Conservation (phyloP, 2,888 invertebrate species). For the Megaustenia siamemsis region DNA sequence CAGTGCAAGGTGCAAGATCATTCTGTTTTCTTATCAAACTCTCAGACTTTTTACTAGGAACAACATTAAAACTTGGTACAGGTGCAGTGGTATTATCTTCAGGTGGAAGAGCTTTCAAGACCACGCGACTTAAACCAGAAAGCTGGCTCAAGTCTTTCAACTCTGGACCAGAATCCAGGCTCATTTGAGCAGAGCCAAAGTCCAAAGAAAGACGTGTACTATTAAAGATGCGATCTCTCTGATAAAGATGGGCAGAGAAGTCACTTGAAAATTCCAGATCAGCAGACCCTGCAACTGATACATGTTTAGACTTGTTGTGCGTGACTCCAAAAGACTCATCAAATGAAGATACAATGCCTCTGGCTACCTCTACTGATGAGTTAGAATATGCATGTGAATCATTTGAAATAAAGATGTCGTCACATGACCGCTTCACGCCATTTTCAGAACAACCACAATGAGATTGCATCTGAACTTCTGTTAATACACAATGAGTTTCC, state of each 20-base stretch:
- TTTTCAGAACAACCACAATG: background rate
- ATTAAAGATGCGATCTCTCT: conserved; percentile 31
- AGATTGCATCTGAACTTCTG: background rate
- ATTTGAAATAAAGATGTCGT: background rate
- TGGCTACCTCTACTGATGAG: conserved; percentile 32
- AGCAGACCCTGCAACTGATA: conserved; percentile 37
- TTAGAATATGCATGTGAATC: conserved; percentile 13
- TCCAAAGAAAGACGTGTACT: conserved; percentile 51
- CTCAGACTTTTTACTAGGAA: conserved; percentile 39
- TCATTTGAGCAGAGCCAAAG: conserved; percentile 40
- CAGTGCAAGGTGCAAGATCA: conserved; percentile 39
- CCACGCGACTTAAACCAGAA: conserved; percentile 39
- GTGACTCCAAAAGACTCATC: conserved; percentile 42
- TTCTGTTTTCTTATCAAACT: conserved; percentile 15
- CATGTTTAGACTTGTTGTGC: conserved; percentile 5
- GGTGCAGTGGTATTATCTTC: background rate
- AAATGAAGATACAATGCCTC: conserved; percentile 14
- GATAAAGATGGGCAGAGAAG: conserved; percentile 46
- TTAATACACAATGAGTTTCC: background rate
- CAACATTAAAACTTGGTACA: conserved; percentile 32
- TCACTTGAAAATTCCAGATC: conserved; percentile 50
- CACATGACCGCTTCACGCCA: background rate
- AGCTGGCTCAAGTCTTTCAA: conserved; percentile 51
- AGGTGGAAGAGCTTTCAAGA: conserved; percentile 12
- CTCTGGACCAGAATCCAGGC: conserved; percentile 46